Conservation (phyloP, 1,140 invertebrate species). For the Bicyclus anynana region DNA sequence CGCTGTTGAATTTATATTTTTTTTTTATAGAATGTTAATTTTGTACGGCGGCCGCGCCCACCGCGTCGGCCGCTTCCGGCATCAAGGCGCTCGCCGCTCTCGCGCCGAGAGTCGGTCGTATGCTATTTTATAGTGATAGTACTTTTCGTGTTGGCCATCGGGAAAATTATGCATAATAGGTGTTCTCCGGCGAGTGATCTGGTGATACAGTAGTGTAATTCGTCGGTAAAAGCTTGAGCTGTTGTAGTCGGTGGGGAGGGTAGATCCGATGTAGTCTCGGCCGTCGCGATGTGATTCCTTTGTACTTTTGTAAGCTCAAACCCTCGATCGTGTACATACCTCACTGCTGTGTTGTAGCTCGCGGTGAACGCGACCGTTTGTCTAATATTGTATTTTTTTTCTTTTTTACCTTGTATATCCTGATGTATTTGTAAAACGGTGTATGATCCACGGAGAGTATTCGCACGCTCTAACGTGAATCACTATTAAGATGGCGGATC, state of each 20-base stretch:
- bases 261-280: constrained; percentile 70
- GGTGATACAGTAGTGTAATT: constrained; percentile 71
- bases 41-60: background rate
- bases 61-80: constrained; percentile 2
- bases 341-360: constrained; percentile 52
- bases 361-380: constrained; percentile 34
- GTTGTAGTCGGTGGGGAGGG: constrained; percentile 68
- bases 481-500: constrained; percentile 36
- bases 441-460: constrained; percentile 20
- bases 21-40: constrained; percentile 6
- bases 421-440: constrained; percentile 3
- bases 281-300: constrained; percentile 72
- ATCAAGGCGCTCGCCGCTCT: constrained; percentile 4
- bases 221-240: constrained; percentile 72
- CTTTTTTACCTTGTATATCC: constrained; percentile 4
- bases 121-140: constrained; percentile 63
- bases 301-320: constrained; percentile 77
- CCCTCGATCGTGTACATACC: constrained; percentile 71
- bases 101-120: constrained; percentile 39
- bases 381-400: constrained; percentile 17
- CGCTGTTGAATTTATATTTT: constrained; percentile 6
- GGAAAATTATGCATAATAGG: constrained; percentile 72
- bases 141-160: constrained; percentile 68
- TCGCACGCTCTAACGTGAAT: constrained; percentile 37
- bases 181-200: constrained; percentile 69